Conservation (phyloP, 2,797 vertebrate species). For the Rhadinocentrus ornatus region DNA sequence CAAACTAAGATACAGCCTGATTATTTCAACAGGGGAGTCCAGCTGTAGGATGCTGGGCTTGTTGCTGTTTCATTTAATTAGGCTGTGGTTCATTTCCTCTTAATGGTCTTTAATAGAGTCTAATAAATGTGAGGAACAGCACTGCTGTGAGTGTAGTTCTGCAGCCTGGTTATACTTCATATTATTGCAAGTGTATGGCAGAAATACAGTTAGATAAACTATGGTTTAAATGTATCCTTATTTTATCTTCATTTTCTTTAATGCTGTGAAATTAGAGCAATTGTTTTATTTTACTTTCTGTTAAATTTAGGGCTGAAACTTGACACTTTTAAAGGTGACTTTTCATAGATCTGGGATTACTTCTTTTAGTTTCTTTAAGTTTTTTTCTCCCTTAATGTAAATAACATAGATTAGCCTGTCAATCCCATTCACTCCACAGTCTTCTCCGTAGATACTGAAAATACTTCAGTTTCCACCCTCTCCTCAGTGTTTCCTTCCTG, state of each 20-base stretch:
- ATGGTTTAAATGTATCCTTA: neutral
- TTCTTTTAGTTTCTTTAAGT: neutral
- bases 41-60: slow-evolving; percentile 20
- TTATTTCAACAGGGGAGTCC: slow-evolving; percentile 34
- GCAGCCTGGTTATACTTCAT: neutral
- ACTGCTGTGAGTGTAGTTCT: neutral
- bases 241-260: neutral
- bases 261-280: neutral
- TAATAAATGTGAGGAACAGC: slow-evolving; percentile 22
- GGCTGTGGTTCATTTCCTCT: slow-evolving; percentile 38
- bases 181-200: neutral
- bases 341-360: neutral
- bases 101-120: slow-evolving; percentile 49
- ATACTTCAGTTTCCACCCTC: neutral
- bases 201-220: neutral
- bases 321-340: neutral
- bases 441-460: neutral
- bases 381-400: neutral
- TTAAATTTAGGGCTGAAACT: neutral
- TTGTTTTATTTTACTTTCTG: neutral
- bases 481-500: slow-evolving; percentile 34
- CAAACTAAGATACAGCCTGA: slow-evolving; percentile 4
- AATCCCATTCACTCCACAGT: neutral
- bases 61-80: slow-evolving; percentile 49
- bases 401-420: neutral